phyloP scores from a whole-genome alignment of 1,140 invertebrate species.

The Musca vetustissima region DNA sequence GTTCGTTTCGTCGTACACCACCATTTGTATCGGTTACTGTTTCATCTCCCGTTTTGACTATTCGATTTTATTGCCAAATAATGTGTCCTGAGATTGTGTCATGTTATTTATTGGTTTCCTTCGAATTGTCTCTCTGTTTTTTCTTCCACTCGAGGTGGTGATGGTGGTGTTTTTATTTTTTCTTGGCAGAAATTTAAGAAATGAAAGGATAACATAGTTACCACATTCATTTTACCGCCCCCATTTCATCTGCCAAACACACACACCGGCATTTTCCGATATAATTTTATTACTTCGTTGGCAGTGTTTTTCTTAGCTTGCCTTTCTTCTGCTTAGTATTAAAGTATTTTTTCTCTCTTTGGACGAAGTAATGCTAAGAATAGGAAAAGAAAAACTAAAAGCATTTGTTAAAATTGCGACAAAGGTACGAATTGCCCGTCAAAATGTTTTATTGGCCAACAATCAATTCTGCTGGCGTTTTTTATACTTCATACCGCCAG shows the following conservation, averaged over 20 bases:
- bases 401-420: slow-evolving; percentile 31
- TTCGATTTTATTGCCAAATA: slow-evolving; percentile 51
- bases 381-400: slow-evolving; percentile 14
- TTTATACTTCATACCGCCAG: slow-evolving; percentile 35
- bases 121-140: too few species aligned
- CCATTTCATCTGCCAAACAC: too few species aligned
- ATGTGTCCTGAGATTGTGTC: slow-evolving; percentile 50
- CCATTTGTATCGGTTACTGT: slow-evolving; percentile 39
- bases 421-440: slow-evolving; percentile 52
- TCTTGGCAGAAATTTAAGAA: slow-evolving; percentile 2
- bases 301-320: too few species aligned
- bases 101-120: slow-evolving; percentile 46
- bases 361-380: too few species aligned
- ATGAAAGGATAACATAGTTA: slow-evolving; percentile 20
- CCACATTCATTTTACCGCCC: background rate
- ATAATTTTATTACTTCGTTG: slow-evolving; percentile 11
- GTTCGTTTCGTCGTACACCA: too few species aligned
- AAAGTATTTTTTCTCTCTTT: too few species aligned
- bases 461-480: slow-evolving; percentile 42
- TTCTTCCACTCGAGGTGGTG: too few species aligned
- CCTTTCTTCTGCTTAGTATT: too few species aligned
- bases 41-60: slow-evolving; percentile 32
- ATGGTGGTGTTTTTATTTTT: background rate
- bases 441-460: slow-evolving; percentile 51
- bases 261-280: background rate